Evolutionary conservation across 2,113 vertebrate species (phyloP).

Genomic region (Ceuthmochares aereus): DNA sequence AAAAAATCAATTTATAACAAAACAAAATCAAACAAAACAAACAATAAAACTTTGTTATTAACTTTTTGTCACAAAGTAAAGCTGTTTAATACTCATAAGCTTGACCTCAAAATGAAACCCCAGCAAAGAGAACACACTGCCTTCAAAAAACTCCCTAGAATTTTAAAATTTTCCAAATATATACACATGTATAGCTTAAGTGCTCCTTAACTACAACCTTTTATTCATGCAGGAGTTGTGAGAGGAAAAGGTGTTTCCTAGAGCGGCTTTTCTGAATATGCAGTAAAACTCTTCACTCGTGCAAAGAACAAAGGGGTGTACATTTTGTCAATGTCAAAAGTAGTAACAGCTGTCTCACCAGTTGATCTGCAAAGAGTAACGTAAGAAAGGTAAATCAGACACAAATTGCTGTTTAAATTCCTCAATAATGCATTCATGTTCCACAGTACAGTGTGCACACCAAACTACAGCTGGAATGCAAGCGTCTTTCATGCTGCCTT

Average conservation of each 20-base stretch:
- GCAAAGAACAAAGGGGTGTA: constrained; percentile 95
- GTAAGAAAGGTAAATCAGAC: not conserved
- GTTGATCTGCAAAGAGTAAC: constrained; percentile 80
- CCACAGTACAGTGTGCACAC: not conserved
- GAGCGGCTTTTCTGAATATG: constrained; percentile 92
- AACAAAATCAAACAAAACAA: not conserved
- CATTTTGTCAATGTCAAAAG: constrained; percentile 96
- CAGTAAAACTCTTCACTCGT: constrained; percentile 97
- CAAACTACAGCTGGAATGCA: not conserved
- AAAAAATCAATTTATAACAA: constrained; percentile 61
- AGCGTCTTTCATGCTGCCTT: not conserved
- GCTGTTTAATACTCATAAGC: constrained; percentile 49
- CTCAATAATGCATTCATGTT: not conserved
- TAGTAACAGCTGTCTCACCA: constrained; percentile 91
- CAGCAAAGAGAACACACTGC: constrained; percentile 63
- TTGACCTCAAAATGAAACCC: constrained; percentile 66
- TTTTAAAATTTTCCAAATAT: constrained; percentile 78
- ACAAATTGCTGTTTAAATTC: not conserved
- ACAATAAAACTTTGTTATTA: constrained; percentile 49
- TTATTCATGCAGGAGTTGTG: constrained; percentile 73
- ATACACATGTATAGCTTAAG: constrained; percentile 79
- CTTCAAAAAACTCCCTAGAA: constrained; percentile 65
- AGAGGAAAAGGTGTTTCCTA: constrained; percentile 73
- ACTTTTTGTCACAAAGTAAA: constrained; percentile 70
- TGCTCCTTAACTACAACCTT: constrained; percentile 67